Evolutionary conservation across 2,113 vertebrate species (phyloP), one percentile per base, ranked within the genome.

Genomic region (Uropsilus gracilis): DNA sequence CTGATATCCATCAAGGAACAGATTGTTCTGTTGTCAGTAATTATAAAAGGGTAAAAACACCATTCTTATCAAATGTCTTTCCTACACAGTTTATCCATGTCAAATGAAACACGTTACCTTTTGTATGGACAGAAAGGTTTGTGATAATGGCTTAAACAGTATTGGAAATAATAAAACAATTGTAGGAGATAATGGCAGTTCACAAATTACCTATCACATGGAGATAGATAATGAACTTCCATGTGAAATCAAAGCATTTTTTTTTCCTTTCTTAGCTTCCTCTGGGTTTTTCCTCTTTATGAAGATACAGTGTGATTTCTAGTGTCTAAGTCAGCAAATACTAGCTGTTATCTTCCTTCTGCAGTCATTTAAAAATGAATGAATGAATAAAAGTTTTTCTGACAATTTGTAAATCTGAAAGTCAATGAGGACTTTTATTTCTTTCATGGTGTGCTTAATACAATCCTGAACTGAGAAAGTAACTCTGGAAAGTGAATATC

Each of bases 321-420:
- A 30, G 20, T 89, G 28, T 94, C 61, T 24, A 26, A 95, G 68
- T 18, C 37, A 82, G 44, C 46, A 77, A 82, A 82, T 16, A 61
- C 8, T 26, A 91, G 57, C 12, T 50, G 24, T 91, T 77, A 83
- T 77, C 46, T 93, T 72, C 26, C 18, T 44, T 76, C 44, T 50
- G 26, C 44, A 44, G 64, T 44, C 68, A 34, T 72, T 88, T 86
- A 63, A 82, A 93, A 91, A 63, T 30, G 76, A 86, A 16, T 66
- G 73, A 89, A 53, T 42, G 50, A 89, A 57, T 73, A 55, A 48
- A 84, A 84, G 17, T 85, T 90, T 37, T 96, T 50, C 32, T 86
- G 55, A 92, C 18, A 77, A 32, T 87, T 89, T 75, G 64, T 78
- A 85, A 72, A 75, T 22, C 46, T 86, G 94, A 83, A 89, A 80